phyloP scores from a whole-genome alignment of 2,113 vertebrate species.

The Nanorana parkeri region DNA sequence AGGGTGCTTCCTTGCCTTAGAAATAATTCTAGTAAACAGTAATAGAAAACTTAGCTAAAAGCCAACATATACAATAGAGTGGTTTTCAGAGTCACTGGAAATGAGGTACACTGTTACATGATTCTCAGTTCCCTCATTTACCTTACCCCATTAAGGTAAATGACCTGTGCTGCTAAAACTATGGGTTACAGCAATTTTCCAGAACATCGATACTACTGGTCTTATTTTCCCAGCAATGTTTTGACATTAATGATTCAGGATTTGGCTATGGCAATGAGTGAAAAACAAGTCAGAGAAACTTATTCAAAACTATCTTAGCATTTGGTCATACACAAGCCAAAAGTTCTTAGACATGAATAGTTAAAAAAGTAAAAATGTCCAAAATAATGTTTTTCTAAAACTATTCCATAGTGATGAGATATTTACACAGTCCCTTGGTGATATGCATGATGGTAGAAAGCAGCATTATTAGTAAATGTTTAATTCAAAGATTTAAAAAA shows the following conservation, averaged over 20 bases:
- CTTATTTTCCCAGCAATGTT: conserved; percentile 32
- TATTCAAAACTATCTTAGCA: background rate
- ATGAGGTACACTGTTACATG: background rate
- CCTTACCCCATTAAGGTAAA: background rate
- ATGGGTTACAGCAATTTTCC: background rate
- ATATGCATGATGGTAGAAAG: background rate
- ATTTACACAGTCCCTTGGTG: background rate
- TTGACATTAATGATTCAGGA: conserved; percentile 13
- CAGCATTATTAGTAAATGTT: too few relatives aligned
- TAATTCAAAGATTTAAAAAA: too few relatives aligned
- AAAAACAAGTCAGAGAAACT: conserved; percentile 33
- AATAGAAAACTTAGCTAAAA: background rate
- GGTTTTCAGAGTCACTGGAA: background rate
- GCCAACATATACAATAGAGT: background rate
- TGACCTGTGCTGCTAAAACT: background rate
- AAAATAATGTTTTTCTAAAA: conserved; percentile 15
- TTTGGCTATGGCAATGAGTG: conserved; percentile 33
- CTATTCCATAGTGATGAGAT: background rate
- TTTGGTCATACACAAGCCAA: conserved; percentile 12
- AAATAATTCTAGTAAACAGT: background rate
- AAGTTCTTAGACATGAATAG: conserved; percentile 13
- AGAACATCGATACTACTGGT: background rate
- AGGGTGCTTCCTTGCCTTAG: too few relatives aligned
- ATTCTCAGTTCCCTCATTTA: background rate
- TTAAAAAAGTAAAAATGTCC: conserved; percentile 5